Evolutionary conservation across 2,888 invertebrate species (phyloP), one percentile per base, ranked within the genome.

Genomic region (Drosophila kanekoi): DNA sequence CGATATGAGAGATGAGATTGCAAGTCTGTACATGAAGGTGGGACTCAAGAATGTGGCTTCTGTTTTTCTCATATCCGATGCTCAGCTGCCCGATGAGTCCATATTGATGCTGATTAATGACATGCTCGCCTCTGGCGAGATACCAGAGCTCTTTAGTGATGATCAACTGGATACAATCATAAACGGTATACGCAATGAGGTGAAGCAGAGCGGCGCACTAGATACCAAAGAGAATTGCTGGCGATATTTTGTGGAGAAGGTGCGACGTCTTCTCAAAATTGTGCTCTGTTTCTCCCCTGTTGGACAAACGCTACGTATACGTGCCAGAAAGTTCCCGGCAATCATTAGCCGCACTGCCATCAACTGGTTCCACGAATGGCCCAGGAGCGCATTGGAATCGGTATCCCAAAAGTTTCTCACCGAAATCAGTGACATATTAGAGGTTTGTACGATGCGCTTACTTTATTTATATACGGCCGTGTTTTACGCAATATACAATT

Each of bases 351-450:
- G 97, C 90, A 97, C 98, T 0, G 95, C 96, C 47, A 98, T 99
- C 78, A 96, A 98, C 92, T 99, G 98, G 98, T 99, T 98, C 93
- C 98, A 98, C 91, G 97, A 98, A 90, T 99, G 99, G 98, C 98
- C 99, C 2, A 94, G 95, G 87, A 96, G 97, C 89, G 99, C 99
- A 37, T 93, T 99, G 88, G 94, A 96, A 77, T 98, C 98, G 23
- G 98, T 99, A 4, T 98, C 98, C 28, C 94, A 94, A 81, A 94
- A 96, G 79, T 98, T 98, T 92, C 93, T 98, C 60, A 93, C 94
- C 13, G 96, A 97, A 92, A 95, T 97, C 35, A 94, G 95, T 72
- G 94, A 95, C 70, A 94, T 95, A 11, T 92, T 98, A 59, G 95
- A 96, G 79, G 96, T 96, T 92, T 91, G 90, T 82, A 56, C 38